Percentiles rank a stretch among this genome's conserved stretches.
Evolutionary conservation across 2,797 vertebrate genomes (phyloP).

Genomic region (Cuculus canorus): DNA sequence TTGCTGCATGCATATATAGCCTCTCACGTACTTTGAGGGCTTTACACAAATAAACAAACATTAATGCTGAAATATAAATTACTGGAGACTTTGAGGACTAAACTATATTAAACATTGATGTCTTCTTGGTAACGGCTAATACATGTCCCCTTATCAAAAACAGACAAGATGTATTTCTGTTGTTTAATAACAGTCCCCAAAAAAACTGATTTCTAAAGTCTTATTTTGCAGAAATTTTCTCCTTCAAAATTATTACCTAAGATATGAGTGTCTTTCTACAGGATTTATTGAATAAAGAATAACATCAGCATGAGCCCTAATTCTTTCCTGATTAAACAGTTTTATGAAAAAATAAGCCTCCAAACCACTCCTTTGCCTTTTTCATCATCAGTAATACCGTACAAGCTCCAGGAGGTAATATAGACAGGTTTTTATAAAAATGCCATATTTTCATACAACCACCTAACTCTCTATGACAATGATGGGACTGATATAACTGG

Average conservation of each 20-base stretch:
- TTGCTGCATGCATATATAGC: not conserved
- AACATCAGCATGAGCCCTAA: not conserved
- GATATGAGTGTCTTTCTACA: not conserved
- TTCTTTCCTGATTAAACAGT: not conserved
- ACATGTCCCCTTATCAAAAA: not conserved
- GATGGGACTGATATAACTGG: not conserved
- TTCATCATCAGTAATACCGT: not conserved
- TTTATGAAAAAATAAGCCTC: not conserved
- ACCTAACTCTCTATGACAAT: not conserved
- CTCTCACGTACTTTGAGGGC: not conserved
- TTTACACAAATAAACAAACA: not conserved
- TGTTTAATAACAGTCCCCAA: not conserved
- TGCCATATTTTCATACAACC: not conserved
- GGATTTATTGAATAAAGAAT: not conserved
- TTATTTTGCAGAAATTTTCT: not conserved
- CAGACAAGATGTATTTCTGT: not conserved
- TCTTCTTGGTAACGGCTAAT: not conserved
- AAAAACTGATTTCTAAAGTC: not conserved
- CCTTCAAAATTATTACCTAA: not conserved
- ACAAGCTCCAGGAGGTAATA: not conserved
- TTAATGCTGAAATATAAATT: not conserved
- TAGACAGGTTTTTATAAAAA: not conserved
- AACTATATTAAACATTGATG: not conserved
- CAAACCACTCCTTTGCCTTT: not conserved
- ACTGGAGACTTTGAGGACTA: not conserved